Base-by-base conservation (phyloP, 2,888 invertebrate species). In the Lasioglossum lativentre region DNA sequence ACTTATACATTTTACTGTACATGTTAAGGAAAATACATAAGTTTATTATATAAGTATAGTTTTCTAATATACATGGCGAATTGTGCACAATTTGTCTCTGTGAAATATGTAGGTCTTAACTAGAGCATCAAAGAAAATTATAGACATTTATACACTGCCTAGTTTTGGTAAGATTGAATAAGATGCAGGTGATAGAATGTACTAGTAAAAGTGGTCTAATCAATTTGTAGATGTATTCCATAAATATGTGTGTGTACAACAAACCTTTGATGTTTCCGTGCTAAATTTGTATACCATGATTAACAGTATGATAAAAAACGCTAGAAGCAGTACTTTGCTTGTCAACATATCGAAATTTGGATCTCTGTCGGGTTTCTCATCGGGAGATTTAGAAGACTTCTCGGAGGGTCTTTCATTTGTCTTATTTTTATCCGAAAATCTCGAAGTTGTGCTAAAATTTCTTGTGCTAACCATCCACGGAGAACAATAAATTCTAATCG, bases 321-420 rank as follows among this genome's bases (percentile, higher is more conserved):
- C 83, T 1, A 59, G 3, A 8, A 59, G 0, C 2, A 83, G 0
- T 12, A 80, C 0, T 52, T 75, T 90, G 82, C 12, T 90, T 78
- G 30, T 91, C 83, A 10, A 89, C 87, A 52, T 92, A 86, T 59
- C 91, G 89, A 70, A 40, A 4, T 92, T 88, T 12, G 91, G 90
- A 75, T 92, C 86, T 68, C 93, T 92, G 0, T 91, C 83, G 6
- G 91, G 79, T 75, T 90, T 42, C 73, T 88, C 80, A 0, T 91
- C 80, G 1, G 91, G 79, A 76, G 90, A 47, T 74, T 89, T 80
- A 0, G 82, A 45, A 56, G 89, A 30, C 14, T 63, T 30, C 16
- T 16, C 63, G 16, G 63, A 19, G 30, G 63, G 42, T 52, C 88
- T 66, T 8, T 78, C 47, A 23, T 27, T 23, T n/a, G 6, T 38